These are phyloP conservation scores for Notarius quadriscutis DNA, from an alignment of 2,113 vertebrate genomes.

Conservation along the genomic window DNA sequence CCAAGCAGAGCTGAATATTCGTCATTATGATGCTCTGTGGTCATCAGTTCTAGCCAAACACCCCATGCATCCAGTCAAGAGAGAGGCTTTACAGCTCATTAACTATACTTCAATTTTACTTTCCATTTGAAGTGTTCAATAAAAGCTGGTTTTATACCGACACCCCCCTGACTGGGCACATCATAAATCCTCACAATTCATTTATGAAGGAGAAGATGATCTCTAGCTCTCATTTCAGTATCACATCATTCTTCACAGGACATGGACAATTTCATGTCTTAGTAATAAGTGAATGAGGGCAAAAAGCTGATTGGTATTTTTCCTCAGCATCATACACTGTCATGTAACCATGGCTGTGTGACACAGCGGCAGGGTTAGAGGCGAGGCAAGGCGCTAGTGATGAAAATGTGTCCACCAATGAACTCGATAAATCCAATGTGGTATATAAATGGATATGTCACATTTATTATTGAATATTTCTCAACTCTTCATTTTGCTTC, in stretches of 20 bases:
- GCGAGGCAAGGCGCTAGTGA: not conserved
- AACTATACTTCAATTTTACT: constrained; percentile 29
- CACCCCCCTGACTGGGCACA: not conserved
- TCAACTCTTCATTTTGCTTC: constrained; percentile 10
- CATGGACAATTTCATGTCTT: not conserved
- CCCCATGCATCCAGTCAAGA: constrained; percentile 22
- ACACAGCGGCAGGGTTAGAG: constrained; percentile 1
- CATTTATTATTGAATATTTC: constrained; percentile 24
- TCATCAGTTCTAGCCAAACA: constrained; percentile 8
- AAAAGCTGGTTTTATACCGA: constrained; percentile 26
- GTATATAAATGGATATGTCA: constrained; percentile 3
- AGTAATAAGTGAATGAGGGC: not conserved
- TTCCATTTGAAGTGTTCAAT: constrained; percentile 38
- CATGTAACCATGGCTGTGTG: not conserved
- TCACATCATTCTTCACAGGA: not conserved
- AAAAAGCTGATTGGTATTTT: not conserved
- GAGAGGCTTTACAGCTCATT: constrained; percentile 27
- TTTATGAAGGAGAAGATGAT: constrained; percentile 22
- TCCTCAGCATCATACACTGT: not conserved
- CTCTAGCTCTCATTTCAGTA: not conserved
- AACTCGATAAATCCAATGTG: constrained; percentile 3
- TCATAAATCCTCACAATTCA: not conserved
- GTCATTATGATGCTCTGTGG: constrained; percentile 11
- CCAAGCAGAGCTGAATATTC: constrained; percentile 35
- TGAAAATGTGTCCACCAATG: constrained; percentile 11